Evolutionary conservation across 2,797 vertebrate genomes (phyloP).

Genomic region (Arrhamphus sclerolepis): DNA sequence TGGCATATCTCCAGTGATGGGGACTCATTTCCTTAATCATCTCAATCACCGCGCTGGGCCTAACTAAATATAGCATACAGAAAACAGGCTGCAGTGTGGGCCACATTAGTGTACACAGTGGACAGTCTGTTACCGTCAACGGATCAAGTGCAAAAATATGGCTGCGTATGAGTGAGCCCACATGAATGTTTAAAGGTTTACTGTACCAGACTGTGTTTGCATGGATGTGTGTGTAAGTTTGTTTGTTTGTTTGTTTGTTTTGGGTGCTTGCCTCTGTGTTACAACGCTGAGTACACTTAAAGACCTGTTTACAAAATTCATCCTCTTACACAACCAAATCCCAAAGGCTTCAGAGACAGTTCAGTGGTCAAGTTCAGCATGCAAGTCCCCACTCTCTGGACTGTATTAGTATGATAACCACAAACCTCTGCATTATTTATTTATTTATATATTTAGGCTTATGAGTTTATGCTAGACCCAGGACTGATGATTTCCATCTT

Average conservation of each 20-base stretch:
- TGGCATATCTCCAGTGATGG: conserved; percentile 58
- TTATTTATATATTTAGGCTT: not conserved
- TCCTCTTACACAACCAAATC: conserved; percentile 75
- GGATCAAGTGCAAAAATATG: conserved; percentile 46
- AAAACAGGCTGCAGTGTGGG: conserved; percentile 55
- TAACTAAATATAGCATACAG: conserved; percentile 68
- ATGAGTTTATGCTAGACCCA: conserved; percentile 2
- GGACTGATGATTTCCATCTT: conserved; percentile 15
- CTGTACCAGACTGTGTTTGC: not conserved
- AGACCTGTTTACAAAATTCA: conserved; percentile 59
- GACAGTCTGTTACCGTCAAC: conserved; percentile 52
- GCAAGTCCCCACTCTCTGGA: conserved; percentile 37
- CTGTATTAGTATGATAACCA: conserved; percentile 18
- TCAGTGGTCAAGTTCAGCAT: conserved; percentile 49
- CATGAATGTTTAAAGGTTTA: conserved; percentile 33
- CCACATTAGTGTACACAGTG: conserved; percentile 40
- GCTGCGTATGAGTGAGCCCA: conserved; percentile 22
- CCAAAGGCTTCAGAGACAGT: conserved; percentile 41
- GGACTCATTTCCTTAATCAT: conserved; percentile 78
- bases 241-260: conserved; percentile 62
- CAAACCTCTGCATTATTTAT: conserved; percentile 2
- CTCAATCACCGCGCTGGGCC: conserved; percentile 68
- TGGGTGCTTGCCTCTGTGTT: conserved; percentile 43
- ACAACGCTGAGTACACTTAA: conserved; percentile 53
- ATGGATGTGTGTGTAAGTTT: conserved; percentile 11